Evolutionary conservation across 2,113 vertebrate species (phyloP), one percentile per base, ranked within the genome.

Genomic region (Onychostoma macrolepis): DNA sequence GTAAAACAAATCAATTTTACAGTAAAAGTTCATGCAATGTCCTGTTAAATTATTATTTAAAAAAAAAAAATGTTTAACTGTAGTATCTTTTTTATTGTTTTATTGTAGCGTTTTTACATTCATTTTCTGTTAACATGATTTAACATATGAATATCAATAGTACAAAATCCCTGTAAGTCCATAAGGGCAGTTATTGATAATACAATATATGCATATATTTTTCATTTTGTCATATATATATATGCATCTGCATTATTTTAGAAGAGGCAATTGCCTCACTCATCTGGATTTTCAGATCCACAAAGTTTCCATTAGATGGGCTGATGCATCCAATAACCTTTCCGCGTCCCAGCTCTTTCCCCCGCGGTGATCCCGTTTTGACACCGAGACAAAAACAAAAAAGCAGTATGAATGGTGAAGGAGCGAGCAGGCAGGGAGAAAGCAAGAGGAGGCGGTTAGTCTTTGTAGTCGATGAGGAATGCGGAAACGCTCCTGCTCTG

Each of bases 381-480:
- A 96, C 95, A 96, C 95, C 91, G 93, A 94, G 95, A 94, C 95
- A 92, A 95, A 94, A 96, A 94, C 95, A 94, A 92, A 93, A 94
- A 95, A 96, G 95, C 88, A 87, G 90, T 95, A 93, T 97, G 96
- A 95, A 94, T 96, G 97, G 94, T 92, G 94, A 94, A 95, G 74
- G 50, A 85, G 74, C 81, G 86, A 96, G 95, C 96, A 96, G 95
- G 96, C 92, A 95, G 95, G 96, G 96, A 95, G 95, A 96, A 95
- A 96, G 96, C 95, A 96, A 96, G 96, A 96, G 95, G 94, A 96
- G 97, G 97, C 97, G 97, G 96, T 94, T 94, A 93, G 95, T 92
- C 97, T 98, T 99, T 99, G 97, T 98, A 97, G 97, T 98, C 96
- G 92, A 93, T 75, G 95, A 97, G 97, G 97, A 99, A 99, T 99